Percentiles rank a stretch among this genome's conserved stretches.
phyloP scores from a whole-genome alignment of 2,888 invertebrate genomes.

The Polyploca ridens region DNA sequence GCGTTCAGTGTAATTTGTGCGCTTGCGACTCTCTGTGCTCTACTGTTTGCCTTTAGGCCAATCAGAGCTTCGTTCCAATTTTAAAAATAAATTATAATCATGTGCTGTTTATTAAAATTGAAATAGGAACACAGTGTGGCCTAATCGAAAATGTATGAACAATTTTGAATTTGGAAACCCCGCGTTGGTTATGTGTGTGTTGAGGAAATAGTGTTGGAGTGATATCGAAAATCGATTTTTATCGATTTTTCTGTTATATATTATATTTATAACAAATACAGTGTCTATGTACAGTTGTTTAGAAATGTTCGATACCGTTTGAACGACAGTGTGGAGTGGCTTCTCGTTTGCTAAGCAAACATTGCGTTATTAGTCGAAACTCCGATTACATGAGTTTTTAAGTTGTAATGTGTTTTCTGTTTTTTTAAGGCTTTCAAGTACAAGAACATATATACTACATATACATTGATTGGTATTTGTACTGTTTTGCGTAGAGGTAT shows the following conservation, averaged over 20 bases:
- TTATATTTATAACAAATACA: neutral
- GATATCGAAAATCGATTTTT: neutral
- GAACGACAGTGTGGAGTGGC: neutral
- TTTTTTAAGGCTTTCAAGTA: neutral
- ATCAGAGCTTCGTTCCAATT: constrained; percentile 40
- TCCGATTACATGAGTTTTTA: constrained; percentile 19
- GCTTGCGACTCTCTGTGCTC: constrained; percentile 72
- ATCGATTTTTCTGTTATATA: neutral
- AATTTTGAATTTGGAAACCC: neutral
- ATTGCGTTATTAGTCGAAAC: constrained; percentile 22
- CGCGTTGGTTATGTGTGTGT: neutral
- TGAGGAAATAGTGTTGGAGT: neutral
- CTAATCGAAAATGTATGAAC: neutral
- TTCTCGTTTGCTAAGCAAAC: constrained; percentile 14
- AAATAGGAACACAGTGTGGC: neutral
- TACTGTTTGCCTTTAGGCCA: constrained; percentile 52
- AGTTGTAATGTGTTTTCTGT: neutral
- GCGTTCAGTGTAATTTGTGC: constrained; percentile 76
- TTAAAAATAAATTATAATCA: constrained; percentile 23
- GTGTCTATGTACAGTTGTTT: constrained; percentile 1
- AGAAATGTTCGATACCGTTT: constrained; percentile 1
- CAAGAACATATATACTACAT: neutral
- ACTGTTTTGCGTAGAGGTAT: constrained; percentile 1
- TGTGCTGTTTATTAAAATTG: constrained; percentile 19
- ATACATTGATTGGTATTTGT: neutral